Percentiles rank a stretch among this genome's conserved stretches.
Conservation (phyloP, 2,113 vertebrate genomes). For the Myotis yumanensis region DNA sequence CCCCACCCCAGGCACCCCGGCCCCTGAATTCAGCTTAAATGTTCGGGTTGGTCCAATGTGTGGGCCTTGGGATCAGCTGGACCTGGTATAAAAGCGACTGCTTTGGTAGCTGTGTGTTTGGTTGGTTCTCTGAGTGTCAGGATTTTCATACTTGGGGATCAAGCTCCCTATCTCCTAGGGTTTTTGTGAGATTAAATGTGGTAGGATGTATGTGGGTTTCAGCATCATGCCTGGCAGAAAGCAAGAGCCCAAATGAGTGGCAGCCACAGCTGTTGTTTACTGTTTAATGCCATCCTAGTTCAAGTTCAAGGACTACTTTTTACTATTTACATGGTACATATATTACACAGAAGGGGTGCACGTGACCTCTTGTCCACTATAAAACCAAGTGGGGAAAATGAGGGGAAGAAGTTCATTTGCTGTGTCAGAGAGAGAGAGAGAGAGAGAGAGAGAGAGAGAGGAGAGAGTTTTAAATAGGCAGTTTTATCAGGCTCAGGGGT, state of each 20-base stretch:
- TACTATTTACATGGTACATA: not conserved
- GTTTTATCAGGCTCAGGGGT: not conserved
- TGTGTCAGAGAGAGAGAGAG: not conserved
- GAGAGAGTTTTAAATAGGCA: not conserved
- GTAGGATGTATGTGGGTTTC: not conserved
- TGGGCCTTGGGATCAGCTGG: not conserved
- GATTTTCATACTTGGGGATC: not conserved
- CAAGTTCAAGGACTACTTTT: not conserved
- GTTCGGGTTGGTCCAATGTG: not conserved
- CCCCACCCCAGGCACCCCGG: not conserved
- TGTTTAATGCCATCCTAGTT: not conserved
- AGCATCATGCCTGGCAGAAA: not conserved
- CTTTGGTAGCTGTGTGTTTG: not conserved
- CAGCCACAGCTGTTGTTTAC: not conserved
- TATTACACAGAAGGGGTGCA: not conserved
- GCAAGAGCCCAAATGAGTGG: not conserved
- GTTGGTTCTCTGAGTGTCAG: not conserved
- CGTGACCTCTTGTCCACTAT: not conserved
- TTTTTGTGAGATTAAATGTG: not conserved
- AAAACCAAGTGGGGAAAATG: not conserved
- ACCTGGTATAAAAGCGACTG: not conserved
- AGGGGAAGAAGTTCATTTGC: conserved; percentile 18
- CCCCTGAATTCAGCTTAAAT: not conserved
- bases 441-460: not conserved
- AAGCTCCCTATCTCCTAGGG: not conserved